phyloP scores from a whole-genome alignment of 2,797 vertebrate genomes.

The Lacerta agilis region DNA sequence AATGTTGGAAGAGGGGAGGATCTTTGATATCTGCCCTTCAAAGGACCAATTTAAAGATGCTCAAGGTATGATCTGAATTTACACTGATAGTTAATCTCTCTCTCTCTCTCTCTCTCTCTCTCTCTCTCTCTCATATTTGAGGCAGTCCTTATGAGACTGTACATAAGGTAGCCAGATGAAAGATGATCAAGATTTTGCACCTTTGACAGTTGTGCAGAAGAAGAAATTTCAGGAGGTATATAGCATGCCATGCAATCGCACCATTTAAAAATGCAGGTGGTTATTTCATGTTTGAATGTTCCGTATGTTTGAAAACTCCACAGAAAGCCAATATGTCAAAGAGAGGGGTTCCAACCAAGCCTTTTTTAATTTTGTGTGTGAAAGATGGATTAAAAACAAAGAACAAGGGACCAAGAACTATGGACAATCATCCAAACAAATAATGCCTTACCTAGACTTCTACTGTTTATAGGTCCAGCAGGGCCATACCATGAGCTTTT shows the following conservation, averaged over 20 bases:
- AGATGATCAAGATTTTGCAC: neutral
- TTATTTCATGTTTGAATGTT: neutral
- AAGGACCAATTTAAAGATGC: neutral
- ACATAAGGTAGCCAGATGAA: neutral
- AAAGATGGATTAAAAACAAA: neutral
- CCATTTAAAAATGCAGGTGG: neutral
- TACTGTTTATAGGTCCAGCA: neutral
- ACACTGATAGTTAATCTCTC: neutral
- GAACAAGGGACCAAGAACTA: too few species aligned
- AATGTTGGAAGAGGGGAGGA: neutral
- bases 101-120: neutral
- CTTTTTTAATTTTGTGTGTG: neutral
- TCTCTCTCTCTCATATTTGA: neutral
- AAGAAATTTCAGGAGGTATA: neutral
- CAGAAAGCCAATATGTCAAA: neutral
- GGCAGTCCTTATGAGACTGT: neutral
- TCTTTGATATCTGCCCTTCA: neutral
- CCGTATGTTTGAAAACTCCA: neutral
- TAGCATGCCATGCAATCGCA: neutral
- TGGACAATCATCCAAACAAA: neutral
- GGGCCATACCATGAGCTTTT: neutral
- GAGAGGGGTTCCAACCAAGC: neutral
- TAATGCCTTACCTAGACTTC: neutral
- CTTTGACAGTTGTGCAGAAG: neutral
- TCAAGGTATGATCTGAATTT: neutral